A percentile compares a stretch with the other conserved stretches of the same genome.
Evolutionary conservation across 2,113 vertebrate genomes (phyloP).

Genomic region (Spizaetus ornatus): DNA sequence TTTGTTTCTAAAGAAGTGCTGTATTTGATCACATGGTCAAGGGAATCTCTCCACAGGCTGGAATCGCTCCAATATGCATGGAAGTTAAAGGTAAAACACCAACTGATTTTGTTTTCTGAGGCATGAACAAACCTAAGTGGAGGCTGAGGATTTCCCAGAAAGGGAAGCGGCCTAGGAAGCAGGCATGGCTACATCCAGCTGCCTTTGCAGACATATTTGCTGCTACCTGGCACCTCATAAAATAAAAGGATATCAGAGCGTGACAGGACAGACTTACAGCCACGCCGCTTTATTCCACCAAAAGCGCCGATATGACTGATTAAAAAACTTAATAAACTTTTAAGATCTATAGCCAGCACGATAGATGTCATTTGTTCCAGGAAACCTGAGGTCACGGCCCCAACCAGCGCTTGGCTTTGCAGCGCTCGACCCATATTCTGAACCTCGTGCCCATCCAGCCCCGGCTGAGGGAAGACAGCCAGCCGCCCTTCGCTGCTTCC

Average conservation of each 20-base stretch:
- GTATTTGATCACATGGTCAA: accelerated
- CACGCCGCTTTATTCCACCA: accelerated
- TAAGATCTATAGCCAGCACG: neutral
- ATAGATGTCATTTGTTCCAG: neutral
- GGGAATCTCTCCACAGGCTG: neutral
- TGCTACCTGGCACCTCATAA: neutral
- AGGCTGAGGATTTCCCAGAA: neutral
- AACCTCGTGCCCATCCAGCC: accelerated
- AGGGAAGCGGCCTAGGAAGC: neutral
- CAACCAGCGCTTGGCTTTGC: accelerated
- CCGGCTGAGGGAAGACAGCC: accelerated
- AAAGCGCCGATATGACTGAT: neutral
- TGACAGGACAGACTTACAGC: neutral
- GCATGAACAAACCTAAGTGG: neutral
- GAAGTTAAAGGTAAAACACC: neutral
- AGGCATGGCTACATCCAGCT: neutral
- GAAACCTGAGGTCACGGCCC: neutral
- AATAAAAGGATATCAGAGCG: neutral
- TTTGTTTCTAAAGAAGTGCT: neutral
- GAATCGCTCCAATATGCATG: accelerated
- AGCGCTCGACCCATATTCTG: accelerated
- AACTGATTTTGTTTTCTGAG: neutral
- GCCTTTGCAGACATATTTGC: accelerated
- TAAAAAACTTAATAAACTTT: neutral
- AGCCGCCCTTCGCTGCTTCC: neutral